Evolutionary conservation across 2,113 vertebrate genomes (phyloP).

Genomic region (Rostratula benghalensis): DNA sequence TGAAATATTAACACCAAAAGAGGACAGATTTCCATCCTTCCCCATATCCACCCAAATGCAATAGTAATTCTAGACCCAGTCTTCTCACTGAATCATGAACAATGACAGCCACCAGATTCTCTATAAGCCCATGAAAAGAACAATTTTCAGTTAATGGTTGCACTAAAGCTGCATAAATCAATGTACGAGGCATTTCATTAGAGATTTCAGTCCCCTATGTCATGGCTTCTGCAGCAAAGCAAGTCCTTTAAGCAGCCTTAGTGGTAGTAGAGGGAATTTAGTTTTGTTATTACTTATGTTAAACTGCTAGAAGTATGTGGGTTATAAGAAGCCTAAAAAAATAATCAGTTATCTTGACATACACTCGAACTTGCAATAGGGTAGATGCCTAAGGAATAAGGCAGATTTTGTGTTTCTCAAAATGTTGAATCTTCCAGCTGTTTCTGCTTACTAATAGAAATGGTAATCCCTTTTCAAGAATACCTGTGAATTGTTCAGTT

Average conservation of each 20-base stretch:
- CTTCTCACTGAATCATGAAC: constrained; percentile 37
- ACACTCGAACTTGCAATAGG: not conserved
- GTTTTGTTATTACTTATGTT: constrained; percentile 57
- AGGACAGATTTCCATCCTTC: not conserved
- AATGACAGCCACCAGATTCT: constrained; percentile 39
- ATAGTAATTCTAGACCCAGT: not conserved
- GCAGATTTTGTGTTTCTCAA: not conserved
- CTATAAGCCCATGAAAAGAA: constrained; percentile 42
- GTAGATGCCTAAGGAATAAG: not conserved
- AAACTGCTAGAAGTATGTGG: constrained; percentile 2
- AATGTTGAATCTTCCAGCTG: not conserved
- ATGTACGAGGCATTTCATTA: constrained; percentile 1
- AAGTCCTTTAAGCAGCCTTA: constrained; percentile 51
- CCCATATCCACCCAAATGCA: not conserved
- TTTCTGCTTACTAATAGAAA: constrained; percentile 1
- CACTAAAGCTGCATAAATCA: constrained; percentile 63
- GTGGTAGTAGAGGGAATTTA: constrained; percentile 30
- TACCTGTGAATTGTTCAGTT: not conserved
- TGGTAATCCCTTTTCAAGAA: not conserved
- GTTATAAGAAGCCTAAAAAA: not conserved
- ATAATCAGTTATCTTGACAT: not conserved
- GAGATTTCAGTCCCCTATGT: constrained; percentile 37
- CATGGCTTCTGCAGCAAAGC: constrained; percentile 32
- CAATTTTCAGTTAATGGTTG: constrained; percentile 59
- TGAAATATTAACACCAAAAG: constrained; percentile 32